Evolutionary conservation across 2,888 invertebrate species (phyloP), one percentile per base, ranked within the genome.

Genomic region (Hypena proboscidalis): DNA sequence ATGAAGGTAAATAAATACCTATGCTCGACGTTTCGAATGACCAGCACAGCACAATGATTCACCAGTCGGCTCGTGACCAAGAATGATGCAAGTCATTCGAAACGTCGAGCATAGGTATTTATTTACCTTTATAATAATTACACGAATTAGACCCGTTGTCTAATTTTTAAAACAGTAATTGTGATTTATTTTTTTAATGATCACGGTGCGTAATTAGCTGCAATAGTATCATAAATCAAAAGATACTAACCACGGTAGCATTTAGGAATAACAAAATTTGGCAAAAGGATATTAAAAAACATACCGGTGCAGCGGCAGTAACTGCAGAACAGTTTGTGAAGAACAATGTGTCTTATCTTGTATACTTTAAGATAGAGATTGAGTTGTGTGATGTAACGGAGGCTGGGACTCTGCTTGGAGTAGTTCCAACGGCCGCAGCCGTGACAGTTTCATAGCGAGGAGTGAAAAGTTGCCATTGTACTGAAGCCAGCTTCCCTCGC

Each of bases 381-480:
- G 32, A 33, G 25, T 40, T 46, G 44, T 32, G 6, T 9, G 19
- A 4, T 3, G 19, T 17, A 32, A 50, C 39, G 49, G 50, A 62
- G 49, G 42, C 49, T 55, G 21, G 42, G 40, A 37, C 23, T 23
- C 20, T 4, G 53, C 42, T 66, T 67, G 53, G 59, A 58, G 41
- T 36, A 26, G 48, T 50, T 70, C 71, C 70, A 72, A 63, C 49
- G 35, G 61, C 73, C 73, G 41, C 69, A 58, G 48, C 43, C 57
- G 63, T 65, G 75, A 78, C 78, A 74, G 73, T 73, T 77, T 67
- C 77, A 74, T 73, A 67, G 67, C 64, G 55, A 52, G 47, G 56
- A 46, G 62, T 74, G 72, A 77, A 74, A 77, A 79, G 74, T 77
- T 62, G 72, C 69, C 58, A 61, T 70, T 72, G 67, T 72, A 65